Base-by-base conservation (phyloP, 2,888 invertebrate species). In the Piscicola geometra region DNA sequence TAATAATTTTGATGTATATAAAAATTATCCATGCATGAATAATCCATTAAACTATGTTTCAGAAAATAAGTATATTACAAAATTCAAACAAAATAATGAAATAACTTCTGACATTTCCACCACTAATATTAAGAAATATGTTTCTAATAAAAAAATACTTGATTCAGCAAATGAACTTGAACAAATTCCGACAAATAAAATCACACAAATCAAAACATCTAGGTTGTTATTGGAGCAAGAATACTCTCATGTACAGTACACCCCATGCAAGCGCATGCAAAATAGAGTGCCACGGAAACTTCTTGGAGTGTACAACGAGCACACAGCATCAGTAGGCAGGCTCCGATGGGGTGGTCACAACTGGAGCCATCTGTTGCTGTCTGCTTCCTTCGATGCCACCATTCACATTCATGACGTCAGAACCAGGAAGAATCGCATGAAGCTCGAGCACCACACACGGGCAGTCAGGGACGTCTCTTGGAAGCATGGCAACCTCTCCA, bases 371-470 rank as follows among this genome's bases (percentile, higher is more conserved):
- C 77, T 85, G 36, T 76, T 85, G 0, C 78, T 83, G 2, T 82
- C 85, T 3, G 82, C 81, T 35, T 83, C 84, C 5, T 82, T 83
- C 82, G 86, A 86, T 79, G 78, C 81, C 1, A 80, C 79, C 21
- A 79, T 85, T 0, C 83, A 82, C 77, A 77, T 86, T 18, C 85
- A 84, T 84, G 84, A 85, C 79, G 80, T 80, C 2, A 83, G 83
- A 80, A 81, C 81, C 25, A 80, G 80, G 60, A 69, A 78, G 1
- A 82, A 82, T 78, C 80, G 82, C 15, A 78, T 80, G 56, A 78
- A 78, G 5, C 69, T 83, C 18, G 71, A 50, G 18, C 64, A 75
- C 67, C 84, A 85, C 78, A 76, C 76, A 25, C 84, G 82, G 70
- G 84, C 83, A 56, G 82, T 86, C 0, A 82, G 81, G 78, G 83